Percentiles rank a stretch among this genome's conserved stretches.
These are phyloP conservation scores for Sarcoramphus papa DNA, from an alignment of 2,797 vertebrate species.

Conservation along the genomic window DNA sequence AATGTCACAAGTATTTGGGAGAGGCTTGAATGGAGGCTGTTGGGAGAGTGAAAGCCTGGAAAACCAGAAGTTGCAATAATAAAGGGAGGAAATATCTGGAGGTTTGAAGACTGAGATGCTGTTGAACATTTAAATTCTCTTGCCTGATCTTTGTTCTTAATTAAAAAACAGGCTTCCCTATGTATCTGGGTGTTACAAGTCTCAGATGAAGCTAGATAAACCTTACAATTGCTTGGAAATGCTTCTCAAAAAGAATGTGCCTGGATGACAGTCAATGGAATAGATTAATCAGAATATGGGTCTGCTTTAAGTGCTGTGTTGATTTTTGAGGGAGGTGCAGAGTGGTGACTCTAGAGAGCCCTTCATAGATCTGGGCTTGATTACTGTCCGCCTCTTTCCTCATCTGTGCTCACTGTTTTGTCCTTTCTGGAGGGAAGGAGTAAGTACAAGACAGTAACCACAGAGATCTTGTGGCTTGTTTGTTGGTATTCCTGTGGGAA, in stretches of 20 bases:
- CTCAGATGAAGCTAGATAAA: neutral
- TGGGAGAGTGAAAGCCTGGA: neutral
- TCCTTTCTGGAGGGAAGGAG: neutral
- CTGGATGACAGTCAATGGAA: neutral
- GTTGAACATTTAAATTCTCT: neutral
- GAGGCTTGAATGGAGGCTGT: neutral
- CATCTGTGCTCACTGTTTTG: neutral
- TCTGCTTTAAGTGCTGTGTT: neutral
- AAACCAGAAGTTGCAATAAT: neutral
- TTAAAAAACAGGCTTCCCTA: neutral
- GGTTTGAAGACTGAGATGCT: neutral
- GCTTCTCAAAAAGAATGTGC: neutral
- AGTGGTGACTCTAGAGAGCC: neutral
- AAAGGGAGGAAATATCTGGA: neutral
- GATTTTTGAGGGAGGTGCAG: neutral
- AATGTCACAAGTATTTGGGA: neutral
- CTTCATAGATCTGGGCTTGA: neutral
- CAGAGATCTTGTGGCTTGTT: neutral
- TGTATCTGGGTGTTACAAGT: neutral
- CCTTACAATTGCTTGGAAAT: neutral
- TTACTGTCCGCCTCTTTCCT: neutral
- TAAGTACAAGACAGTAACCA: neutral
- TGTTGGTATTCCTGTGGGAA: neutral
- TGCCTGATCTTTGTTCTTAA: neutral
- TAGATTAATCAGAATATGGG: neutral